These are phyloP conservation scores for Anniella stebbinsi DNA, from an alignment of 2,797 vertebrate genomes.

Conservation along the genomic window DNA sequence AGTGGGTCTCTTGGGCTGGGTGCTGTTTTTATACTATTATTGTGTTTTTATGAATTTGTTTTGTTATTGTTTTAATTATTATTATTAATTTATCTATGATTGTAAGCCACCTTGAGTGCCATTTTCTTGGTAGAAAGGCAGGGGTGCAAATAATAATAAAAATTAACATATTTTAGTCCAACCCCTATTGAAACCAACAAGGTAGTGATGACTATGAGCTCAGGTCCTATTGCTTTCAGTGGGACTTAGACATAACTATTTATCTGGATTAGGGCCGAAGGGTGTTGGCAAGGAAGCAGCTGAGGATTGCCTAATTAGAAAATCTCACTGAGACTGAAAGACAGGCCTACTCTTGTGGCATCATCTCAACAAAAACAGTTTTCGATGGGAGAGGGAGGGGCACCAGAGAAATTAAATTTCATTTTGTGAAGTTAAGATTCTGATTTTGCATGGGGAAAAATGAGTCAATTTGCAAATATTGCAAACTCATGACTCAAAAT, in stretches of 20 bases:
- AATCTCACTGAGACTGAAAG: neutral
- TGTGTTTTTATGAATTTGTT: no score
- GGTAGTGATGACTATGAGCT: neutral
- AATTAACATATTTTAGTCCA: neutral
- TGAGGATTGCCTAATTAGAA: neutral
- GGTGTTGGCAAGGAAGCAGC: neutral
- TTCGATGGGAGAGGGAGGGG: no score
- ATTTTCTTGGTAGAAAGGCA: no score
- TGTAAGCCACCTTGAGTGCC: no score
- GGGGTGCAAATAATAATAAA: no score
- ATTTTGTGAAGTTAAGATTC: neutral
- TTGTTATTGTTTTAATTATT: no score
- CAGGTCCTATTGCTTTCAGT: neutral
- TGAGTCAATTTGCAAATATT: neutral
- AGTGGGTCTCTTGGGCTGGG: no score
- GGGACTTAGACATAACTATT: neutral
- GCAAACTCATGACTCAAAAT: slow-evolving; percentile 7
- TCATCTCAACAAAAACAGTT: neutral
- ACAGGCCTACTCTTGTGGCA: neutral
- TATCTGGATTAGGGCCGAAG: no score
- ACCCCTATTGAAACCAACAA: neutral
- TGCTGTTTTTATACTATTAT: no score
- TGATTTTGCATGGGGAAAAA: neutral
- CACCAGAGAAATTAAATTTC: neutral
- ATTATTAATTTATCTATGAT: no score